Conservation (phyloP, 2,113 vertebrate genomes). For the Cyprinodon variegatus region DNA sequence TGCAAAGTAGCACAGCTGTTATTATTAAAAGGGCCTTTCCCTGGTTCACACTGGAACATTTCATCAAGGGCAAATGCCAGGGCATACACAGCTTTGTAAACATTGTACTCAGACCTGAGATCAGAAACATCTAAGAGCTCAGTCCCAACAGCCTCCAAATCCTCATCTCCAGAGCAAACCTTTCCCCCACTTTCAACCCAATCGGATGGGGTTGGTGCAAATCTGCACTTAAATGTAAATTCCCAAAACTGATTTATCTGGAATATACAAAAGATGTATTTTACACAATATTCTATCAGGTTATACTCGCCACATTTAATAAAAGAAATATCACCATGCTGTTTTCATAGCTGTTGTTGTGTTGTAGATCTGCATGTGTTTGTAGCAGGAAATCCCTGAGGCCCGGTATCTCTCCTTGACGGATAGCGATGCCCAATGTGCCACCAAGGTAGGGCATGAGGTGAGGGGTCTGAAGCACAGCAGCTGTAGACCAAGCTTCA, state of each 20-base stretch:
- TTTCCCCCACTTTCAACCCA: conserved; percentile 29
- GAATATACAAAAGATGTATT: background rate
- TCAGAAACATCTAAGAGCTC: conserved; percentile 60
- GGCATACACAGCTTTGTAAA: conserved; percentile 80
- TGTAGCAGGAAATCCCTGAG: conserved; percentile 34
- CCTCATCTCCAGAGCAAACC: conserved; percentile 69
- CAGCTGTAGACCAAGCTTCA: conserved; percentile 51
- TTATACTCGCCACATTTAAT: background rate
- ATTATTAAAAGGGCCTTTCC: conserved; percentile 66
- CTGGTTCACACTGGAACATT: conserved; percentile 65
- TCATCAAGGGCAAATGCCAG: conserved; percentile 73
- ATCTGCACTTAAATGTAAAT: conserved; percentile 70
- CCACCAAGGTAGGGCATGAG: conserved; percentile 57
- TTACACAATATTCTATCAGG: background rate
- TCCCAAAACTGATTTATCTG: conserved; percentile 74
- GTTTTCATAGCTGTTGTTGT: conserved; percentile 15
- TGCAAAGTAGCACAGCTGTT: conserved; percentile 65
- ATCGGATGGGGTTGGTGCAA: conserved; percentile 39
- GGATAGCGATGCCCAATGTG: conserved; percentile 63
- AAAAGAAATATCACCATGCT: conserved; percentile 15
- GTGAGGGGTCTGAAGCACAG: conserved; percentile 32
- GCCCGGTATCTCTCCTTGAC: conserved; percentile 62
- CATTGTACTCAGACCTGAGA: conserved; percentile 73
- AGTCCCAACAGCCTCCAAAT: conserved; percentile 42
- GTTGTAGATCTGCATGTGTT: conserved; percentile 31